Percentiles rank a stretch among this genome's conserved stretches.
These are phyloP conservation scores for Morone chrysops DNA, from an alignment of 2,113 vertebrate genomes.

Conservation along the genomic window DNA sequence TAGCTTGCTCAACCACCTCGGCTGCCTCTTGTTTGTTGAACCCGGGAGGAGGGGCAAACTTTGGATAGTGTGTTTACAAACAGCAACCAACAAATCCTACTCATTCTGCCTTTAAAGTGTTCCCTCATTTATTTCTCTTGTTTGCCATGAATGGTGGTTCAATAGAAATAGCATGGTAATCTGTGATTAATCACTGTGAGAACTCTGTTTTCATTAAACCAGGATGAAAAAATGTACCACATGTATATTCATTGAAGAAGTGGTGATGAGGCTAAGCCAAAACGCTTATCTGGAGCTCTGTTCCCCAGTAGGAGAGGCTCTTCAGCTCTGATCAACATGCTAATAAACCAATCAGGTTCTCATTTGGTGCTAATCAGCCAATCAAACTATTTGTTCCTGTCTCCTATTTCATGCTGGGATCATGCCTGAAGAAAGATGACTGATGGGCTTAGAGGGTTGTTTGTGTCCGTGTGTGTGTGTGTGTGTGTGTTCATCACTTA, in stretches of 20 bases:
- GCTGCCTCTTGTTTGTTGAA: too few species aligned
- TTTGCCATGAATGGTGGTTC: conserved; percentile 15
- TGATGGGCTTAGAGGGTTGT: conserved; percentile 20
- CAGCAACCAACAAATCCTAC: too few species aligned
- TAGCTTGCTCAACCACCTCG: too few species aligned
- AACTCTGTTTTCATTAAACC: background rate
- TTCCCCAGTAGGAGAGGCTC: conserved; percentile 38
- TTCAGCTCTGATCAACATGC: conserved; percentile 61
- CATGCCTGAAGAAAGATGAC: conserved; percentile 39
- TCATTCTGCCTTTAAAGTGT: background rate
- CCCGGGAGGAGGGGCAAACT: too few species aligned
- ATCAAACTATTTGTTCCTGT: conserved; percentile 70
- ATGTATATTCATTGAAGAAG: conserved; percentile 30
- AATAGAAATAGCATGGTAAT: conserved; percentile 27
- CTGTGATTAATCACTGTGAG: conserved; percentile 15
- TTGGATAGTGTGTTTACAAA: too few species aligned
- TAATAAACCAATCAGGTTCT: conserved; percentile 74
- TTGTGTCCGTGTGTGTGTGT: conserved; percentile 4
- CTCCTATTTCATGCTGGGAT: conserved; percentile 50
- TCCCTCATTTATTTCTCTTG: background rate
- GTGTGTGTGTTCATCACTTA: conserved; percentile 4
- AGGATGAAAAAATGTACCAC: conserved; percentile 8
- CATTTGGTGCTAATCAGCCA: conserved; percentile 66
- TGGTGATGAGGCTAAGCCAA: conserved; percentile 8
- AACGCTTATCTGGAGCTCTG: conserved; percentile 28